Base-by-base conservation (phyloP, 2,797 vertebrate genomes). In the Gymnothorax javanicus region DNA sequence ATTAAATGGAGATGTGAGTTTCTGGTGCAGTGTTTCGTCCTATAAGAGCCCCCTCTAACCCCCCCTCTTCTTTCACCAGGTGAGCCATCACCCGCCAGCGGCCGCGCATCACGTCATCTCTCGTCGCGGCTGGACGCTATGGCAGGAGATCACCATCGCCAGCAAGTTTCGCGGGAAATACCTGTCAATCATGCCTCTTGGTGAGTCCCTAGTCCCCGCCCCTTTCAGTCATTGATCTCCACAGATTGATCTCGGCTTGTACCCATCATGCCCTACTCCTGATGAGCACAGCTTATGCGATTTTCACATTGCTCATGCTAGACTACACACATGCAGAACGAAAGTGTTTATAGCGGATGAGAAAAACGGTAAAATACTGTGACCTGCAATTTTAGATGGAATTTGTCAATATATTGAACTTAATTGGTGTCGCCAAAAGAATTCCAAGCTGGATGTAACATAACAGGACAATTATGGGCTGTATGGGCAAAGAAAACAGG, bases 121-220 rank as follows among this genome's bases (percentile, higher is more conserved):
- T 91, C 96, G 95, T 91, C 95, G 96, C 86, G 99, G 99, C 87
- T 99, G 99, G 99, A 97, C 96, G 12, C 89, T 99, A 91, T 97
- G 98, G 97, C 98, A 99, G 95, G 99, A 99, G 93, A 99, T 99
- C 96, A 99, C 98, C 85, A 98, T 99, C 0, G 97, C 98, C 92
- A 99, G 99, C 97, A 99, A 99, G 94, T 99, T 99, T 94, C 97
- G 98, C 86, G 99, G 99, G 89, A 99, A 99, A 96, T 99, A 99
- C 95, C 97, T 99, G 94, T 99, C 99, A 91, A 99, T 99, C 91
- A 98, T 99, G 98, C 99, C 99, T 2, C 96, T 99, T 89, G 99
- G 99, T 99, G 94, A 96, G 97, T 1, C 54, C 6, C 33, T 52
- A 85, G 79, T 25, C 73, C 43, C 27, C 58, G 20, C 67, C 58